phyloP scores from a whole-genome alignment of 2,113 vertebrate genomes.

The Stegastes partitus region DNA sequence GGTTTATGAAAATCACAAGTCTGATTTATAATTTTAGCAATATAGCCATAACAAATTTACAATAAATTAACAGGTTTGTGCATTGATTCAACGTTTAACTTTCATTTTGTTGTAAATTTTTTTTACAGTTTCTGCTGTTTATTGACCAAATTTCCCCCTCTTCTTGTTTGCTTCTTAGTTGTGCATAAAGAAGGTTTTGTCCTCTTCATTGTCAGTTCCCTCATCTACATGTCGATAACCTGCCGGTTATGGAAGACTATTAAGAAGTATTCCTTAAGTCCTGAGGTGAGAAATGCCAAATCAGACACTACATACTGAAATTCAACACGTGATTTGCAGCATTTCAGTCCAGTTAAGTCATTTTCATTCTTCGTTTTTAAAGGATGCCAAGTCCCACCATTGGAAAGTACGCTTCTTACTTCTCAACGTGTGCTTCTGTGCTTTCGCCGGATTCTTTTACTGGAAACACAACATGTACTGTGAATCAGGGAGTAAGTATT shows the following conservation, averaged over 20 bases:
- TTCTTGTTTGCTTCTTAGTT: conserved; percentile 56
- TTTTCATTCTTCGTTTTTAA: conserved; percentile 38
- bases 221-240: conserved; percentile 78
- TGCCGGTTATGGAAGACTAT: conserved; percentile 78
- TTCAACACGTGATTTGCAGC: background rate
- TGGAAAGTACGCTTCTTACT: conserved; percentile 91
- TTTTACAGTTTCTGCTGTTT: background rate
- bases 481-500: conserved; percentile 91
- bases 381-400: conserved; percentile 91
- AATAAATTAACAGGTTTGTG: background rate
- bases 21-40: no score
- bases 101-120: background rate
- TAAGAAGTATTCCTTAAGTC: conserved; percentile 72
- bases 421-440: conserved; percentile 87
- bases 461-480: conserved; percentile 96
- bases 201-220: conserved; percentile 76
- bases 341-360: background rate
- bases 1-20: no score
- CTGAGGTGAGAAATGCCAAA: conserved; percentile 62
- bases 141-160: background rate
- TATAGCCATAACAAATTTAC: no score
- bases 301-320: background rate
- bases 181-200: conserved; percentile 81
- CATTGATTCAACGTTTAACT: background rate
- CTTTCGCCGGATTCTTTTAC: conserved; percentile 87